Conservation (phyloP, 2,888 invertebrate genomes). For the Ochlodes sylvanus region DNA sequence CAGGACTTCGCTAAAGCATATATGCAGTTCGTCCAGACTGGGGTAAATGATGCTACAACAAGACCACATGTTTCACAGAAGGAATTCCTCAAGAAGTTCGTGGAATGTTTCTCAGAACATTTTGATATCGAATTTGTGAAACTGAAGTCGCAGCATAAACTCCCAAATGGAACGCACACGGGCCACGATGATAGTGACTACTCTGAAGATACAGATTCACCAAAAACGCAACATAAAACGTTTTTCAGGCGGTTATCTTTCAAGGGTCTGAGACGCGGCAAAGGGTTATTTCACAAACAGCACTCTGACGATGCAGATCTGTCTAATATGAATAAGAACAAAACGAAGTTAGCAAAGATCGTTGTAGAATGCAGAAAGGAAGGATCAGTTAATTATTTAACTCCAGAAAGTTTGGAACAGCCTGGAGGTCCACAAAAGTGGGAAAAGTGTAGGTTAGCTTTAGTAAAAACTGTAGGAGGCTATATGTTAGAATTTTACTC, state of each 20-base stretch:
- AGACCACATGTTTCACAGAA: constrained; percentile 89
- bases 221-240: constrained; percentile 92
- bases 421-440: constrained; percentile 94
- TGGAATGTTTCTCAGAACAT: constrained; percentile 93
- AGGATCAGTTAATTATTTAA: constrained; percentile 96
- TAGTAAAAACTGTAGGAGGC: constrained; percentile 97
- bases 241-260: constrained; percentile 95
- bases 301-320: constrained; percentile 94
- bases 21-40: constrained; percentile 90
- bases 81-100: constrained; percentile 92
- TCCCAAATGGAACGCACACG: constrained; percentile 77
- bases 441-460: constrained; percentile 96
- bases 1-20: constrained; percentile 95
- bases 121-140: constrained; percentile 91
- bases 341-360: constrained; percentile 95
- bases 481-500: constrained; percentile 98
- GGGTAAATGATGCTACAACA: constrained; percentile 86
- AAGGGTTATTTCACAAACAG: constrained; percentile 95
- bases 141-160: constrained; percentile 73
- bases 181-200: constrained; percentile 87
- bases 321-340: constrained; percentile 88
- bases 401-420: constrained; percentile 95
- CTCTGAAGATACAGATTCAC: constrained; percentile 92
- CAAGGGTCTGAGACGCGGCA: constrained; percentile 92
- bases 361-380: constrained; percentile 97